These are phyloP conservation scores for Nothocercus nigrocapillus DNA, from an alignment of 2,113 vertebrate genomes.

Conservation along the genomic window DNA sequence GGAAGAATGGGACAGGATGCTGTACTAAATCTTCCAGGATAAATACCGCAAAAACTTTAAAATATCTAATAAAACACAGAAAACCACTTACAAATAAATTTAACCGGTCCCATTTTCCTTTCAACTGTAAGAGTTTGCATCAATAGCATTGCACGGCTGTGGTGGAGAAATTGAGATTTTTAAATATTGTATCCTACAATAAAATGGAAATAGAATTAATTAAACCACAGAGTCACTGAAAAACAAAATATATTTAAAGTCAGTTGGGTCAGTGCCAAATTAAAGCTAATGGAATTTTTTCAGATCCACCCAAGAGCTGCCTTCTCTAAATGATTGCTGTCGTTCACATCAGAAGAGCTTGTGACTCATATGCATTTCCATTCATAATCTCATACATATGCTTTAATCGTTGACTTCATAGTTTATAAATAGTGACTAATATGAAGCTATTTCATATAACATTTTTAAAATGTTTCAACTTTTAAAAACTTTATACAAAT, in stretches of 20 bases:
- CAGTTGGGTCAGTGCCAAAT: neutral
- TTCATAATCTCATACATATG: neutral
- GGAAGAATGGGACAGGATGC: no score
- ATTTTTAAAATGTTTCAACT: neutral
- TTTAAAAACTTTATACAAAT: neutral
- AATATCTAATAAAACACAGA: neutral
- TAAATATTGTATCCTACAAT: neutral
- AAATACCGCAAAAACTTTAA: neutral
- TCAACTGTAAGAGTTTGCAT: neutral
- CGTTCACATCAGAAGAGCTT: neutral
- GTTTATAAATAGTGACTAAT: neutral
- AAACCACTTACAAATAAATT: neutral
- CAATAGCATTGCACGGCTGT: neutral
- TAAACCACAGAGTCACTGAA: neutral
- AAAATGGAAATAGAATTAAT: neutral
- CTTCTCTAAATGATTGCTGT: neutral
- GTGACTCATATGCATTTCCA: neutral
- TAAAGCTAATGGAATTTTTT: neutral
- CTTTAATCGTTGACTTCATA: neutral
- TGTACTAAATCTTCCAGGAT: rapidly evolving
- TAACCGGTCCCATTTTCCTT: neutral
- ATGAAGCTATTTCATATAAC: neutral
- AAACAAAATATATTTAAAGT: neutral
- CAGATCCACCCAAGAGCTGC: neutral
- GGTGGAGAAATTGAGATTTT: neutral